A percentile compares a stretch with the other conserved stretches of the same genome.
phyloP scores from a whole-genome alignment of 1,140 invertebrate species.

The Globodera ellingtonae region DNA sequence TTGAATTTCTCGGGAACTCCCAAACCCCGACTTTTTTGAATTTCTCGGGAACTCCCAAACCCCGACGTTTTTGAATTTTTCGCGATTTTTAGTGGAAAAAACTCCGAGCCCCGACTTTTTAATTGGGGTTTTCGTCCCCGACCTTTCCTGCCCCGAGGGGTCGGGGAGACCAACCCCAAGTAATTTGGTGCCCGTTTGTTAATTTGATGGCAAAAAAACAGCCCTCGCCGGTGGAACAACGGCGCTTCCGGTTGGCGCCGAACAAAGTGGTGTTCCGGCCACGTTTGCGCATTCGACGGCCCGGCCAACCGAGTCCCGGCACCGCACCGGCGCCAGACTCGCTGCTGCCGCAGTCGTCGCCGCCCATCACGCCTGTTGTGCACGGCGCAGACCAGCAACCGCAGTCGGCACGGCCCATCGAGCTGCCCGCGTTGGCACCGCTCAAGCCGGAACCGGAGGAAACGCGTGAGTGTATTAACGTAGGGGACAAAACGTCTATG shows the following conservation, averaged over 20 bases:
- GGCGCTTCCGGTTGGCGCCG: constrained; percentile 47
- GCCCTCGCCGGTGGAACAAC: constrained; percentile 5
- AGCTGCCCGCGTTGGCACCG: constrained; percentile 19
- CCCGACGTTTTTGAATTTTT: background rate
- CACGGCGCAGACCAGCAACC: constrained; percentile 13
- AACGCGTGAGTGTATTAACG: background rate
- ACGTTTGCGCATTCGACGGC: constrained; percentile 43
- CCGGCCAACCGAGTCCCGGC: constrained; percentile 31
- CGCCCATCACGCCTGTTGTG: background rate
- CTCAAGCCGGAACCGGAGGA: constrained; percentile 10
- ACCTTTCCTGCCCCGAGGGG: background rate
- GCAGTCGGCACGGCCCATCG: background rate
- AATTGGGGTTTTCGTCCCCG: no score
- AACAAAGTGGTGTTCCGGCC: constrained; percentile 49
- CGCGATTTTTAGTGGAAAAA: no score
- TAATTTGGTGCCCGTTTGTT: no score
- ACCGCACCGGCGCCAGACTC: background rate
- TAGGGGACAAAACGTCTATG: no score
- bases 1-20: no score
- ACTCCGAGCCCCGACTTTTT: no score
- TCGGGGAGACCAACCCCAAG: no score
- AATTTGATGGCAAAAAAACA: background rate
- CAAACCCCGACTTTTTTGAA: no score
- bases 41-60: background rate
- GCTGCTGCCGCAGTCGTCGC: background rate